A percentile compares a stretch with the other conserved stretches of the same genome.
These are phyloP conservation scores for Sebastes steindachneri DNA, from an alignment of 2,797 vertebrate species.

Conservation along the genomic window DNA sequence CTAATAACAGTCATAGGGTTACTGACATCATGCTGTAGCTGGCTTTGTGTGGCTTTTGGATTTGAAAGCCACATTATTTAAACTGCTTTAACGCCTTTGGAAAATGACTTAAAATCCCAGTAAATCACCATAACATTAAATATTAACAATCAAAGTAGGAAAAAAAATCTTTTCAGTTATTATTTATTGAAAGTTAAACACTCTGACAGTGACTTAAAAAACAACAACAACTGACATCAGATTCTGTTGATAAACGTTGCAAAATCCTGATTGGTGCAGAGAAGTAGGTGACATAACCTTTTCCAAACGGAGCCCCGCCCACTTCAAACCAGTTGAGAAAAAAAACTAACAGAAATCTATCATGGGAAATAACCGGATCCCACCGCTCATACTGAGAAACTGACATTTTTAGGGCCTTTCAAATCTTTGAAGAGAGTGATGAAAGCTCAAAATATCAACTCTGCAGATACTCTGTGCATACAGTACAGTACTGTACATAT, in stretches of 20 bases:
- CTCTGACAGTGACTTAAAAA: not conserved
- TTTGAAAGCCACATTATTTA: constrained; percentile 4
- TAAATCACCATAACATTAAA: not conserved
- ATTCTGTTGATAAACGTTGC: not conserved
- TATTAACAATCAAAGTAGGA: not conserved
- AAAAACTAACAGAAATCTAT: not conserved
- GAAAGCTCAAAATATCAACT: not conserved
- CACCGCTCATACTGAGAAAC: not conserved
- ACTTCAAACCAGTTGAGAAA: not conserved
- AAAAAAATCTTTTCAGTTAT: not conserved
- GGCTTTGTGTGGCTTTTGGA: not conserved
- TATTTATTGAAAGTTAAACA: not conserved
- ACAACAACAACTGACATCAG: not conserved
- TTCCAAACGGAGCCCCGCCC: not conserved
- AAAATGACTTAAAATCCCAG: not conserved
- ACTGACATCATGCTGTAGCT: not conserved
- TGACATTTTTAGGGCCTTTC: not conserved
- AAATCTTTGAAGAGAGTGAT: not conserved
- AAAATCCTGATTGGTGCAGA: not conserved
- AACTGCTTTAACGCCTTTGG: not conserved
- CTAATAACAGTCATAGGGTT: not conserved
- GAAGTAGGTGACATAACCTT: not conserved
- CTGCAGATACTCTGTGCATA: not conserved
- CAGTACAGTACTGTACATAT: not conserved
- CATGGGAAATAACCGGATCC: not conserved